Base-by-base conservation (phyloP, 2,888 invertebrate species). In the Malthinus seriepunctatus region DNA sequence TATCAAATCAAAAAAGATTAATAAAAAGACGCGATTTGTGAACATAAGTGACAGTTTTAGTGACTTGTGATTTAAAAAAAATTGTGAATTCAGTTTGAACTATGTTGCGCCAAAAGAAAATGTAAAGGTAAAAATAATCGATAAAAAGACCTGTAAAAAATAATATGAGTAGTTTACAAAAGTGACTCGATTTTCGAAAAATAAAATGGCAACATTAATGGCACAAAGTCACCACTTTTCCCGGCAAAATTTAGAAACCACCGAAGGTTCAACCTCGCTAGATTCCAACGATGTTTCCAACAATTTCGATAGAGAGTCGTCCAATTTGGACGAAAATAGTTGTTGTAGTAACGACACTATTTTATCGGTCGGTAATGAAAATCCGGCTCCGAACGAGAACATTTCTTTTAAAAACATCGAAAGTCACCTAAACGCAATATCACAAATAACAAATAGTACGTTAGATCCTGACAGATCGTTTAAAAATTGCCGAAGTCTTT, bases 301-400 rank as follows among this genome's bases (percentile, higher is more conserved):
- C 3, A 67, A 73, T 62, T 75, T 71, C 63, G 76, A 75, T 39
- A 60, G 75, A 45, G 75, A 75, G 63, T 77, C 76, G 10, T 71
- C 76, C 5, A 81, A 82, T 59, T 79, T 83, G 9, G 82, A 83
- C 65, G 84, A 85, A 11, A 83, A 84, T 62, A 89, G 88, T 59
- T 87, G 88, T 64, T 86, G 88, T 67, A 88, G 88, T 68, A 90
- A 90, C 69, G 91, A 90, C 71, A 92, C 91, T 39, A 91, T 91
- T 3, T 73, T 92, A 32, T 91, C 91, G 67, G 91, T 92, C 63
- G 91, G 91, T 5, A 90, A 91, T 72, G 91, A 92, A 69, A 86
- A 85, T 1, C 83, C 85, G 14, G 79, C 54, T 61, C 63, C 51
- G 64, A 63, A 60, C 32, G 68, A 68, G 42, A 70, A 83, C n/a